Evolutionary conservation across 2,113 vertebrate species (phyloP), one percentile per base, ranked within the genome.

Genomic region (Archocentrus centrarchus): DNA sequence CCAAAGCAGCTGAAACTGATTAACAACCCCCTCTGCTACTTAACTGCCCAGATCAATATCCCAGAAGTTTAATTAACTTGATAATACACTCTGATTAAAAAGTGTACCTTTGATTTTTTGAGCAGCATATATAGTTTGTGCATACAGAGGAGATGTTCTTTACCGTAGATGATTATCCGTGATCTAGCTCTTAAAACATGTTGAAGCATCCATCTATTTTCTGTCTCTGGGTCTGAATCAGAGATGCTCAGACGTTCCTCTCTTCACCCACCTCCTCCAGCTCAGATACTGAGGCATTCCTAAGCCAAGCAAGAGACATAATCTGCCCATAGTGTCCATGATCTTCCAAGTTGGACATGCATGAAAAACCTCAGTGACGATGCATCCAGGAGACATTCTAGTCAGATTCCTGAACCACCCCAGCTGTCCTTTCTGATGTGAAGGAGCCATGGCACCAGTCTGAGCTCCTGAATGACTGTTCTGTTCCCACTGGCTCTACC

Each of bases 391-490:
- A 50, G 44, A 8, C 39, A 7, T 53, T 22, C 24, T 20, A 24
- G 27, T 1, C 22, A 30, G 22, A 30, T 18, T 10, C 41, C 41
- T 30, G 64, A 44, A 66, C 39, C 39, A 27, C 39, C 14, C 44
- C 39, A 44, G 0, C 13, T 24, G 1, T 64, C 4, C 1, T 2
- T 41, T 41, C 44, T 44, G 63, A 24, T 0, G 37, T 1, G 2
- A 44, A 24, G 41, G 63, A 44, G 13, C n/a, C 2, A 2, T 3
- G 20, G 0, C 32, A 24, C 4, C 24, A n/a, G 1, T n/a, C 18
- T 57, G 20, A n/a, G 53, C 53, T 57, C 53, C 7, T 3, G 2
- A 24, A 24, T 27, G 13, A 24, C 39, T 41, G 11, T 14, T 13
- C 11, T 5, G 11, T 13, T 14, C 11, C 3, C 41, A 44, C 41